phyloP scores from a whole-genome alignment of 2,113 vertebrate species.

The Chloropsis cyanopogon region DNA sequence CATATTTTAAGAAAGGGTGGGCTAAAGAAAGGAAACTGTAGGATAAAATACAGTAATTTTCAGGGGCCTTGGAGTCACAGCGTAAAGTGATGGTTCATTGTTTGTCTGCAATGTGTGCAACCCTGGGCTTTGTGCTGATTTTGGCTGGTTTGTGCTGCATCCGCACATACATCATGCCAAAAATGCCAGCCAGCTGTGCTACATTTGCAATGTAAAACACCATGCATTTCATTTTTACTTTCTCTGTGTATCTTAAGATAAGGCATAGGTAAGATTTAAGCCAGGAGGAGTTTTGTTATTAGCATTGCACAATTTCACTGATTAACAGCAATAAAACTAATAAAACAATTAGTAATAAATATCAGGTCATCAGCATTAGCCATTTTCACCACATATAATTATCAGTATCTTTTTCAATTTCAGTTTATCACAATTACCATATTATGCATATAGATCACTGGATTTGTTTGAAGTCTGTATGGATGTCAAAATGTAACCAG shows the following conservation, averaged over 20 bases:
- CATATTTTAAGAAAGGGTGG: not conserved
- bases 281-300: not conserved
- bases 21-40: not conserved
- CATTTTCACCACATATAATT: not conserved
- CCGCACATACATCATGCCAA: not conserved
- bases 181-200: constrained; percentile 4
- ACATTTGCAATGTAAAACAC: not conserved
- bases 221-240: not conserved
- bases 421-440: not conserved
- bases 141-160: constrained; percentile 1
- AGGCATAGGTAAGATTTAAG: not conserved
- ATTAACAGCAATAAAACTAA: not conserved
- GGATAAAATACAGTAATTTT: not conserved
- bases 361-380: not conserved
- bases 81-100: not conserved
- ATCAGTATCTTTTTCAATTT: not conserved
- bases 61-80: not conserved
- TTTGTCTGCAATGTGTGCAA: not conserved
- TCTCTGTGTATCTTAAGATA: not conserved
- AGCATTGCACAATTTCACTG: not conserved
- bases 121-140: not conserved
- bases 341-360: not conserved
- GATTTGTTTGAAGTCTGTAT: not conserved
- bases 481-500: not conserved
- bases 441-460: not conserved